phyloP scores from a whole-genome alignment of 2,113 vertebrate species.

The Mirza zaza region DNA sequence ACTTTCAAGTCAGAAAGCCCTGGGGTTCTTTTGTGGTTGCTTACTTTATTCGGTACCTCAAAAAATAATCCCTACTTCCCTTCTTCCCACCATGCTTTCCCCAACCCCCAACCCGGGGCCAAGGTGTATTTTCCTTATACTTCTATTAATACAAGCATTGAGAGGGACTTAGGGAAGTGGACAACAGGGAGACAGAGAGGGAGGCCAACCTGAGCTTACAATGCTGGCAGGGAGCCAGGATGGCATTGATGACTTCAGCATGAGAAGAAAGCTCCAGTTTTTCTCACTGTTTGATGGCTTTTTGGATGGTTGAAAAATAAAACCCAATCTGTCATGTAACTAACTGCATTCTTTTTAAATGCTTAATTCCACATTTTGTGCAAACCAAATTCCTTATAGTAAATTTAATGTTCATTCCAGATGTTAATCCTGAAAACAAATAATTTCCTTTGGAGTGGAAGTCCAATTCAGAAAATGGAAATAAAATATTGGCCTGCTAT shows the following conservation, averaged over 20 bases:
- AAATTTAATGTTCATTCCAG: constrained; percentile 63
- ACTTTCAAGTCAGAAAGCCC: neutral
- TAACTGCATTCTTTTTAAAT: constrained; percentile 52
- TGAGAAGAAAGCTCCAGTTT: constrained; percentile 56
- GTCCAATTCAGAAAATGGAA: neutral
- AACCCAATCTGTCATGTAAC: constrained; percentile 64
- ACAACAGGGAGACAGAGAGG: neutral
- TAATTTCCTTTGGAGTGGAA: constrained; percentile 28
- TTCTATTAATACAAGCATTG: neutral
- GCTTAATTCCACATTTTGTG: constrained; percentile 47
- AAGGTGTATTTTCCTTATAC: neutral
- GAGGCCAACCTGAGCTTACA: neutral
- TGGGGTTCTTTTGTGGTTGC: neutral
- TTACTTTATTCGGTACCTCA: constrained; percentile 10
- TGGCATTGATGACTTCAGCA: constrained; percentile 37
- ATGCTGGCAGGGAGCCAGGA: neutral
- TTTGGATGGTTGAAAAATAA: constrained; percentile 66
- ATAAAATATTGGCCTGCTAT: constrained; percentile 39
- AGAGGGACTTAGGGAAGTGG: neutral
- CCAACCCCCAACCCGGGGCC: neutral
- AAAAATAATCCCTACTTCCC: neutral
- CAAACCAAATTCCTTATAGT: constrained; percentile 51
- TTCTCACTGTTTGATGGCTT: constrained; percentile 55
- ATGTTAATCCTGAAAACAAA: constrained; percentile 49
- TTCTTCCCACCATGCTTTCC: neutral